Evolutionary conservation across 2,797 vertebrate genomes (phyloP).

Genomic region (Danio choprae): DNA sequence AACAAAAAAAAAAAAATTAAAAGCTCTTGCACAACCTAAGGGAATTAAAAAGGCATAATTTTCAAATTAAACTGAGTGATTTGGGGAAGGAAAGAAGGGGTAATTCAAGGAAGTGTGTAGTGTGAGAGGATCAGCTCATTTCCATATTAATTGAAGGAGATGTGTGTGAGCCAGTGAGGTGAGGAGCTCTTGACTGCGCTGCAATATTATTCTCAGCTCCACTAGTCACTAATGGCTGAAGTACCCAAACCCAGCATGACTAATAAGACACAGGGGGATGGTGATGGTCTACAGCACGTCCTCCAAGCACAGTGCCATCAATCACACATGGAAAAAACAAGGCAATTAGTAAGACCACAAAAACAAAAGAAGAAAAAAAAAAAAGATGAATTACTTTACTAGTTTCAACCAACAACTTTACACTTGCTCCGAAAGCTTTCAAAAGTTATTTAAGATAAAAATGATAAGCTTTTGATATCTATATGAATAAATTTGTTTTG

Average conservation of each 20-base stretch:
- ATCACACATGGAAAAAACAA: slow-evolving; percentile 67
- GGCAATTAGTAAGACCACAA: slow-evolving; percentile 61
- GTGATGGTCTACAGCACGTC: slow-evolving; percentile 62
- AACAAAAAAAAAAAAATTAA: slow-evolving; percentile 27
- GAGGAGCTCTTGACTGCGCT: slow-evolving; percentile 64
- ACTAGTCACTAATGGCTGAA: slow-evolving; percentile 70
- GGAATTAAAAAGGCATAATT: slow-evolving; percentile 49
- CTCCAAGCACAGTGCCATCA: slow-evolving; percentile 70
- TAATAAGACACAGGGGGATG: slow-evolving; percentile 70
- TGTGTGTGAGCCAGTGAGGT: slow-evolving; percentile 58
- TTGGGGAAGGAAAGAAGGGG: slow-evolving; percentile 32
- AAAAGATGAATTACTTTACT: slow-evolving; percentile 53
- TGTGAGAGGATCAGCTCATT: slow-evolving; percentile 64
- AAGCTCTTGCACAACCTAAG: slow-evolving; percentile 29
- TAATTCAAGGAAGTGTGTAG: slow-evolving; percentile 52
- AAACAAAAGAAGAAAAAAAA: slow-evolving; percentile 11
- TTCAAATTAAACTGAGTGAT: slow-evolving; percentile 56
- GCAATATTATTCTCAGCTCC: slow-evolving; percentile 69
- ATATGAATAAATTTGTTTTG: slow-evolving; percentile 8
- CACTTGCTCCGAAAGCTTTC: background rate
- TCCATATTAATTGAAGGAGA: slow-evolving; percentile 68
- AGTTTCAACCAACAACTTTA: background rate
- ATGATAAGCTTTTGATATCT: background rate
- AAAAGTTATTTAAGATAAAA: background rate
- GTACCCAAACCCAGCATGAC: slow-evolving; percentile 72